Conservation (phyloP, 2,888 invertebrate genomes). For the Scrobipalpa atriplicella region DNA sequence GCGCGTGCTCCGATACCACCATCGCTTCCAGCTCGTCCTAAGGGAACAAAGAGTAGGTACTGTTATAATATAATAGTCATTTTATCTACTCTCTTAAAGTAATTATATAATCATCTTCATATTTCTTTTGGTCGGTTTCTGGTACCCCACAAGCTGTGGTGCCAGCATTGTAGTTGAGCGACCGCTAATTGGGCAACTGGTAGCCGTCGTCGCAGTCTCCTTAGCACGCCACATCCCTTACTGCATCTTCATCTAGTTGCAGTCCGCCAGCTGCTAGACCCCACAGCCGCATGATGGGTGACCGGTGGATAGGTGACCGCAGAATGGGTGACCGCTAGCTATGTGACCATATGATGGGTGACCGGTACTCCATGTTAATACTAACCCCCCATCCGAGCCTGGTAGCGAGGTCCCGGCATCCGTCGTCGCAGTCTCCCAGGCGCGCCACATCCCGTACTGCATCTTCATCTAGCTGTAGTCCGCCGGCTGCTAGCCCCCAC, state of each 20-base stretch:
- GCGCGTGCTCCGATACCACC: slow-evolving; percentile 80
- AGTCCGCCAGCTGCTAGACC: slow-evolving; percentile 82
- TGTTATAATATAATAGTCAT: too few species aligned
- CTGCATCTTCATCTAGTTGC: slow-evolving; percentile 85
- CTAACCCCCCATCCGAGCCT: slow-evolving; percentile 91
- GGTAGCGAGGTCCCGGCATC: slow-evolving; percentile 88
- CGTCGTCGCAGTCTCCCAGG: slow-evolving; percentile 92
- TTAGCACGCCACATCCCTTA: slow-evolving; percentile 90
- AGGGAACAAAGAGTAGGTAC: not conserved
- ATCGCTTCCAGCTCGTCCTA: slow-evolving; percentile 85
- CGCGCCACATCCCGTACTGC: slow-evolving; percentile 90
- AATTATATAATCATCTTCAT: too few species aligned
- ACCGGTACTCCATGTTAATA: slow-evolving; percentile 35
- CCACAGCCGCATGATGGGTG: slow-evolving; percentile 54
- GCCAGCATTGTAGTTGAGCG: too few species aligned
- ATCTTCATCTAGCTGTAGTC: slow-evolving; percentile 86
- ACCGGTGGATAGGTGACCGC: too few species aligned
- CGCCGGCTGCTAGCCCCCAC: slow-evolving; percentile 75
- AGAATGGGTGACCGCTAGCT: not conserved
- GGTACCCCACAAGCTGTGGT: too few species aligned
- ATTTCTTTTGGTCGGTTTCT: too few species aligned
- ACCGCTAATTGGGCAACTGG: slow-evolving; percentile 35
- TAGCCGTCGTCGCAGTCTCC: slow-evolving; percentile 94
- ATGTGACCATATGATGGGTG: slow-evolving; percentile 1
- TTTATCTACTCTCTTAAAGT: too few species aligned